phyloP scores from a whole-genome alignment of 2,113 vertebrate genomes.

The Oplegnathus fasciatus region DNA sequence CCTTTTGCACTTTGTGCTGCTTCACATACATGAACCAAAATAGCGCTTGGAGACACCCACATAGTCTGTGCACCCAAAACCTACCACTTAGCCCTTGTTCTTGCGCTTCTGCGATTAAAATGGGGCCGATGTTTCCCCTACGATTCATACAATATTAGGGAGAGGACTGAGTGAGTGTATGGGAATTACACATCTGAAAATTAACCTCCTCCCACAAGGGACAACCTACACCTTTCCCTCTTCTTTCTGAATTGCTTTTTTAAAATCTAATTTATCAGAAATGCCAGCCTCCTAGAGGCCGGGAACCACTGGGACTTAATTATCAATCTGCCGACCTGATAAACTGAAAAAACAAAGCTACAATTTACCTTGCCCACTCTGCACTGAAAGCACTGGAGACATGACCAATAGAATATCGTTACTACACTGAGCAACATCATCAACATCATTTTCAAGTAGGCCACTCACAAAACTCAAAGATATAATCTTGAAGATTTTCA shows the following conservation, averaged over 20 bases:
- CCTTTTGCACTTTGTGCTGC: neutral
- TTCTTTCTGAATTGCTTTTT: neutral
- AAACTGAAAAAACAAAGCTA: no score
- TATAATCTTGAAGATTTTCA: no score
- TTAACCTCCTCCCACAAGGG: conserved; percentile 46
- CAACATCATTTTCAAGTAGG: no score
- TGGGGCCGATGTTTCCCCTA: neutral
- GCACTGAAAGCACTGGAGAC: neutral
- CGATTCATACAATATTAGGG: no score
- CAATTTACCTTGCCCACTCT: neutral
- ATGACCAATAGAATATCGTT: neutral
- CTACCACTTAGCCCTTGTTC: neutral
- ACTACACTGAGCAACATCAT: no score
- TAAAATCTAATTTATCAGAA: neutral
- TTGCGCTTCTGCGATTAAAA: neutral
- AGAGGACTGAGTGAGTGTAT: neutral
- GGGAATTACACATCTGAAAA: conserved; percentile 2
- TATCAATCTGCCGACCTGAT: neutral
- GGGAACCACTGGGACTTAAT: neutral
- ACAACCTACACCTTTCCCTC: conserved; percentile 30
- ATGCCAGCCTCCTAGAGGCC: neutral
- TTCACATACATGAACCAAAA: neutral
- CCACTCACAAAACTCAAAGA: no score
- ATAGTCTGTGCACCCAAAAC: no score
- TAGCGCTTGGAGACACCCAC: neutral